Evolutionary conservation across 1,140 invertebrate species (phyloP).

Genomic region (Drosophila chauvacae): DNA sequence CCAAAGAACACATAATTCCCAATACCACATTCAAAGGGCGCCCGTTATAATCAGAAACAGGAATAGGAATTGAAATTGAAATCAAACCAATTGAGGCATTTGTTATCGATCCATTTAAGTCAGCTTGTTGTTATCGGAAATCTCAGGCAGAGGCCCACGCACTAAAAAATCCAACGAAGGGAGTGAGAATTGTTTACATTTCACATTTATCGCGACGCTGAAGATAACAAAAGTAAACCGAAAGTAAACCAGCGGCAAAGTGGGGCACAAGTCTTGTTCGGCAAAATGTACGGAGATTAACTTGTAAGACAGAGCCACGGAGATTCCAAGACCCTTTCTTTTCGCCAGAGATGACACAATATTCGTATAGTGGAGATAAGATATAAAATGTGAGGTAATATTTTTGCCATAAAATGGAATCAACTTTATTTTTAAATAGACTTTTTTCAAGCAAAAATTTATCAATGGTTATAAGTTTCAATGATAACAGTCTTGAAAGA

Average conservation of each 20-base stretch:
- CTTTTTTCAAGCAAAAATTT: neutral
- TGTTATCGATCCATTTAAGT: conserved; percentile 26
- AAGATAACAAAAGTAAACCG: conserved; percentile 34
- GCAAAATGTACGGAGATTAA: conserved; percentile 28
- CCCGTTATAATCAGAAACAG: neutral
- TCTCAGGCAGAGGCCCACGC: conserved; percentile 1
- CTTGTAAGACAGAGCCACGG: neutral
- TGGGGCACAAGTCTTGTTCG: conserved; percentile 42
- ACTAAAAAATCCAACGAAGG: neutral
- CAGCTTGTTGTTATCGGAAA: conserved; percentile 10
- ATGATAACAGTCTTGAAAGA: neutral
- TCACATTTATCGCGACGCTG: conserved; percentile 43
- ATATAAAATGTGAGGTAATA: neutral
- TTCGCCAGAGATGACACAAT: conserved; percentile 8
- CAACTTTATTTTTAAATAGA: neutral
- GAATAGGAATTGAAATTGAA: conserved; percentile 12
- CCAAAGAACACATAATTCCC: conserved; percentile 16
- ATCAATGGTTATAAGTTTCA: no score
- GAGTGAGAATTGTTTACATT: conserved; percentile 40
- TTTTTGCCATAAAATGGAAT: neutral
- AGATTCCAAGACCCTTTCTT: conserved; percentile 4
- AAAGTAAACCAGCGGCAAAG: conserved; percentile 30
- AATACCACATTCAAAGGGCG: conserved; percentile 4
- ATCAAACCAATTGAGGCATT: conserved; percentile 26
- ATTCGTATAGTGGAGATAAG: conserved; percentile 1